Evolutionary conservation across 2,113 vertebrate species (phyloP).

Genomic region (Psophia crepitans): DNA sequence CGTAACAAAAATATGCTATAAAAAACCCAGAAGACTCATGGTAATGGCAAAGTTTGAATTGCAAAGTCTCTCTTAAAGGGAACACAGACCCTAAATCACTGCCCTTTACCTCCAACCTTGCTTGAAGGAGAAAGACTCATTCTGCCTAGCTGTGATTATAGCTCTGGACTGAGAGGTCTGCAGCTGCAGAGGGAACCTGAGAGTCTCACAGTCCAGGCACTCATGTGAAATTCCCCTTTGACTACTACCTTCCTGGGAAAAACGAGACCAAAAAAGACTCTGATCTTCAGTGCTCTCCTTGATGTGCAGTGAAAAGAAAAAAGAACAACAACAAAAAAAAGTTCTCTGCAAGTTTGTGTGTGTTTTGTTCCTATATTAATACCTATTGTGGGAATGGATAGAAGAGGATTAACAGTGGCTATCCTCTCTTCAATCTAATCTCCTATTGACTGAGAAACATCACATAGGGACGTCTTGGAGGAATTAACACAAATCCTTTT

Average conservation of each 20-base stretch:
- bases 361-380: not conserved
- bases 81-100: not conserved
- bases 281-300: not conserved
- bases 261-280: not conserved
- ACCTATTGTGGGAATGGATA: conserved; percentile 53
- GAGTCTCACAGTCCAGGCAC: not conserved
- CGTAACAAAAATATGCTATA: not conserved
- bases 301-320: not conserved
- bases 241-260: not conserved
- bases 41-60: not conserved
- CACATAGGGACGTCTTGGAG: conserved; percentile 38
- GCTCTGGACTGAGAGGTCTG: not conserved
- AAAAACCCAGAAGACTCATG: not conserved
- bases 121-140: not conserved
- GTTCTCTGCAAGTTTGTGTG: not conserved
- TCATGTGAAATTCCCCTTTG: not conserved
- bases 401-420: conserved; percentile 55
- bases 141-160: not conserved
- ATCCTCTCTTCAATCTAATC: conserved; percentile 66
- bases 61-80: not conserved
- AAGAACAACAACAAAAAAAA: not conserved
- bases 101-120: not conserved
- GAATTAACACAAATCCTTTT: conserved; percentile 72
- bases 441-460: conserved; percentile 68
- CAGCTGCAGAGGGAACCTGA: not conserved